A percentile compares a stretch with the other conserved stretches of the same genome.
Evolutionary conservation across 2,797 vertebrate genomes (phyloP).

Genomic region (Chelmon rostratus): DNA sequence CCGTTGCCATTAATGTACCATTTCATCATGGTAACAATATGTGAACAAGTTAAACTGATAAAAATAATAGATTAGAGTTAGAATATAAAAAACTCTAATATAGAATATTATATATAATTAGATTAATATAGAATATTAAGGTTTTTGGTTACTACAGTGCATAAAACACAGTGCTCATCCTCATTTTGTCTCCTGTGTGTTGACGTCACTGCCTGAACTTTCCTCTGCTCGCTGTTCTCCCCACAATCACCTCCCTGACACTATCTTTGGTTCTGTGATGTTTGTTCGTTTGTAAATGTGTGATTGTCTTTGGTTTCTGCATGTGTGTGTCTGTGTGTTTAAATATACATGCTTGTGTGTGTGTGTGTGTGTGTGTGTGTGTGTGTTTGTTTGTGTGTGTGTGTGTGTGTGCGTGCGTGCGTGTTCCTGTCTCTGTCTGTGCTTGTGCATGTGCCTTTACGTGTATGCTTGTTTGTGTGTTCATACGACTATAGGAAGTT

Average conservation of each 20-base stretch:
- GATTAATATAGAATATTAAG: too few species aligned
- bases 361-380: neutral
- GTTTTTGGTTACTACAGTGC: neutral
- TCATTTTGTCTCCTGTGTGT: conserved; percentile 10
- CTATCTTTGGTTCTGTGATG: neutral
- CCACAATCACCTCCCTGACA: neutral
- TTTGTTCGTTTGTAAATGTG: neutral
- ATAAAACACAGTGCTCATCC: neutral
- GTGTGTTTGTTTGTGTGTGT: neutral
- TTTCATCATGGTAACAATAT: neutral
- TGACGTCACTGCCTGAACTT: neutral
- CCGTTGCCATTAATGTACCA: too few species aligned
- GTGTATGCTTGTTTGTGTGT: neutral
- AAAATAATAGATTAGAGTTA: neutral
- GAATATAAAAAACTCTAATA: too few species aligned
- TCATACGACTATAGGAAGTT: conserved; percentile 88
- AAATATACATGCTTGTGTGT: neutral
- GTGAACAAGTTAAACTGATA: neutral
- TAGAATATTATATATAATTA: too few species aligned
- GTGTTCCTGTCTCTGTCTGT: neutral
- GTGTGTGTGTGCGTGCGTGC: neutral
- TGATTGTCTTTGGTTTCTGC: neutral
- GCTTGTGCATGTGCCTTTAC: neutral
- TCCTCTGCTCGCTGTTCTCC: neutral
- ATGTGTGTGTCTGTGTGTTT: neutral